Base-by-base conservation (phyloP, 2,888 invertebrate species). In the Desoria tigrina region DNA sequence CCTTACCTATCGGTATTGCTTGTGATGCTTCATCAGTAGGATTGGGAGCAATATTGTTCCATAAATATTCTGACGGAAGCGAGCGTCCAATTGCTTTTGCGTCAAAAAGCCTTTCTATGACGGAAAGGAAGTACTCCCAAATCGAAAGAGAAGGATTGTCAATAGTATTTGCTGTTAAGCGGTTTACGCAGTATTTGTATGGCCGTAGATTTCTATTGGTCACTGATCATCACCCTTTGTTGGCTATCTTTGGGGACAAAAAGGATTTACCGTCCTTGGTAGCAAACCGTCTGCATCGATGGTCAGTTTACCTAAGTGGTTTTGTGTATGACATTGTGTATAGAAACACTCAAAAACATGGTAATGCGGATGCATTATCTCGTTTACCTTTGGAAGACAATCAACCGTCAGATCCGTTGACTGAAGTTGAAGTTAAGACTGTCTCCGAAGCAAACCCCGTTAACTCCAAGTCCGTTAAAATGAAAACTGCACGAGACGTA, bases 181-280 rank as follows among this genome's bases (percentile, higher is more conserved):
- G n/a, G n/a, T 82, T 81, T 73, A 78, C 80, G 59, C 74, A 78
- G 26, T 82, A 79, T 69, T 50, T 82, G 0, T 79, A 74, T 65
- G 81, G 80, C 2, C 72, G 78, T 16, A 72, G 77, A n/a, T 83
- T 83, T 70, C 79, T 78, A 1, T 70, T 79, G 6, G 45, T 77
- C 3, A 79, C 79, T 1, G 78, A 79, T 67, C 77, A 79, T 61
- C 69, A 77, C 54, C 80, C 82, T 0, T 68, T 83, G 4, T 78
- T 79, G 37, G 62, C 69, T 16, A 73, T 79, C 11, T 74, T 79
- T 21, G 76, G 77, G 45, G 74, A 77, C 6, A 75, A 76, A 55
- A 74, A 24, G 45, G 58, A 60, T 18, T 55, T 77, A 9, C 76
- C 77, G 37, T 58, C 68, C 14, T 54, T 27, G 72, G n/a, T n/a